These are phyloP conservation scores for Ophion slaviceki DNA, from an alignment of 2,888 invertebrate genomes.

Conservation along the genomic window DNA sequence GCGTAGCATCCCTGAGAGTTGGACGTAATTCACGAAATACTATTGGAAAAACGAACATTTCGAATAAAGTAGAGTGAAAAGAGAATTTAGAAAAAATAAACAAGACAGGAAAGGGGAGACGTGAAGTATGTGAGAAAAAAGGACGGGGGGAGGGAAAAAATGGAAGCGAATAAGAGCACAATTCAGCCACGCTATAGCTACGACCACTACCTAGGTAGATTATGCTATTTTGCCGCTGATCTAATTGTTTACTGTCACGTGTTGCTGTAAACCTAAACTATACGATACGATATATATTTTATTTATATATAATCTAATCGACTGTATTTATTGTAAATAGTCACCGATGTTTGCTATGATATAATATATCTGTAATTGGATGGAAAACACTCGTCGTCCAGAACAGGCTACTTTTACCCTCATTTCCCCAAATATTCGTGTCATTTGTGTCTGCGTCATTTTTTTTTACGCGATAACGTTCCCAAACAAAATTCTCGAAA, in stretches of 20 bases:
- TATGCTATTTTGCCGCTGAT: conserved; percentile 82
- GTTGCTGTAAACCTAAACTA: conserved; percentile 81
- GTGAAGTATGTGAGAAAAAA: conserved; percentile 44
- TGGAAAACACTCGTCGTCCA: conserved; percentile 76
- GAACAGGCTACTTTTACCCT: neutral
- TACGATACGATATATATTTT: conserved; percentile 82
- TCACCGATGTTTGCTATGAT: conserved; percentile 83
- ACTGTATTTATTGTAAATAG: conserved; percentile 83
- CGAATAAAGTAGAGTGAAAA: neutral
- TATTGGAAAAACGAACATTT: too few species aligned
- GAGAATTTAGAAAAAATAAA: neutral
- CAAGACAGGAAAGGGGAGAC: conserved; percentile 39
- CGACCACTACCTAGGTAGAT: conserved; percentile 82
- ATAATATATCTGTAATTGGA: conserved; percentile 83
- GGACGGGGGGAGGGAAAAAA: conserved; percentile 44
- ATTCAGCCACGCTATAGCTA: conserved; percentile 79
- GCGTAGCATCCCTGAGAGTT: neutral
- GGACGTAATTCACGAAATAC: conserved; percentile 10
- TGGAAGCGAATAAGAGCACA: conserved; percentile 68
- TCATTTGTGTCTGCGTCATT: conserved; percentile 59
- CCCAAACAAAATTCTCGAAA: too few species aligned
- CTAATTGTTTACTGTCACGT: conserved; percentile 83
- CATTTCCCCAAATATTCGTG: conserved; percentile 74
- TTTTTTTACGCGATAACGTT: too few species aligned
- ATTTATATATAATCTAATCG: conserved; percentile 82